phyloP scores from a whole-genome alignment of 2,888 invertebrate species.

The Synergus japonicus region DNA sequence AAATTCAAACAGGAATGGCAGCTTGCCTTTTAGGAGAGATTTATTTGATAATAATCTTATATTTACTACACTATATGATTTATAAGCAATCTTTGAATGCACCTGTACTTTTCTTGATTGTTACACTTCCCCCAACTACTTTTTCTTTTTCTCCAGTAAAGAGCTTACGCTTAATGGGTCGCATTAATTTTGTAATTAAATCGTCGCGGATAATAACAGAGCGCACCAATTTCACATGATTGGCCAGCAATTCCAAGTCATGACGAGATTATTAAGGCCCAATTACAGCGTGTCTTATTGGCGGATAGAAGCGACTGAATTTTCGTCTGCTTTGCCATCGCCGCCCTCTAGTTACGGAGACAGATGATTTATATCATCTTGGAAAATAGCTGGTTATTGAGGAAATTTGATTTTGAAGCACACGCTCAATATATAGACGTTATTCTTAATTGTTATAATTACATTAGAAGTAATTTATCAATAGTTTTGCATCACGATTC shows the following conservation, averaged over 20 bases:
- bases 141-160: neutral
- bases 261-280: conserved; percentile 77
- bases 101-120: conserved; percentile 16
- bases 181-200: conserved; percentile 76
- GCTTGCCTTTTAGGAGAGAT: neutral
- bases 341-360: conserved; percentile 74
- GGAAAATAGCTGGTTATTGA: neutral
- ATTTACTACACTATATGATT: neutral
- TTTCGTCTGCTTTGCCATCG: conserved; percentile 55
- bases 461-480: neutral
- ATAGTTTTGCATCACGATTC: neutral
- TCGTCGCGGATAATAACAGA: conserved; percentile 75
- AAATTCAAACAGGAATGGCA: neutral
- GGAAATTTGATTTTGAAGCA: neutral
- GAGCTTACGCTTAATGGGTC: conserved; percentile 63
- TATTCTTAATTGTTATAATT: conserved; percentile 4
- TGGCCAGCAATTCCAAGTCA: conserved; percentile 71
- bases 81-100: conserved; percentile 3
- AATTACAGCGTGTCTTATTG: conserved; percentile 73
- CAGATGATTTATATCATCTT: conserved; percentile 69
- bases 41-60: neutral
- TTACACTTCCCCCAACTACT: neutral
- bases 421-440: neutral
- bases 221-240: conserved; percentile 63
- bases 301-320: conserved; percentile 66